Percentiles rank a stretch among this genome's conserved stretches.
Conservation (phyloP, 2,797 vertebrate genomes). For the Tadarida brasiliensis region DNA sequence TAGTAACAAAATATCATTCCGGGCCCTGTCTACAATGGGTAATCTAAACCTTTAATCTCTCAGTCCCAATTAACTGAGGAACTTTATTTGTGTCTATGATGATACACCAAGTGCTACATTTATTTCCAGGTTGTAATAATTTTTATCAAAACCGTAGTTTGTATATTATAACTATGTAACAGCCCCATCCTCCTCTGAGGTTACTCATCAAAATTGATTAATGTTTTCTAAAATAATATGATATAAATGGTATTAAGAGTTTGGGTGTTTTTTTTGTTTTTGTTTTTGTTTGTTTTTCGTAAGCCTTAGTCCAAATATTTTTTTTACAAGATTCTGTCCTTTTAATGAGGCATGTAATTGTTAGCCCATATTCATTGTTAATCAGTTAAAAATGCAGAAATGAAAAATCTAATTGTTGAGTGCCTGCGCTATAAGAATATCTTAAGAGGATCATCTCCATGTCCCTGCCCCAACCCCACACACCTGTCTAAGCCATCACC, state of each 20-base stretch:
- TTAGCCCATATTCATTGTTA: neutral
- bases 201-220: neutral
- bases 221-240: neutral
- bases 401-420: neutral
- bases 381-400: neutral
- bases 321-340: neutral
- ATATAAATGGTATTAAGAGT: neutral
- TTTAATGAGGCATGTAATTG: neutral
- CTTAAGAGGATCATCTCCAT: neutral
- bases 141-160: neutral
- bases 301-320: neutral
- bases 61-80: neutral
- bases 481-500: neutral
- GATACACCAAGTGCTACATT: neutral
- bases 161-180: neutral
- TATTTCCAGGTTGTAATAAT: neutral
- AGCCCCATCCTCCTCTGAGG: neutral
- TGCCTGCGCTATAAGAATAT: neutral
- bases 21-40: neutral
- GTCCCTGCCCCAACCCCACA: neutral
- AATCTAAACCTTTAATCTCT: slow-evolving; percentile 1
- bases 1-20: neutral
- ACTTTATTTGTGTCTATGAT: neutral
- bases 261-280: no score
- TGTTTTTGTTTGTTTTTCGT: neutral